Percentiles rank a stretch among this genome's conserved stretches.
Evolutionary conservation across 2,797 vertebrate genomes (phyloP).

Genomic region (Tauraco hartlaubi): DNA sequence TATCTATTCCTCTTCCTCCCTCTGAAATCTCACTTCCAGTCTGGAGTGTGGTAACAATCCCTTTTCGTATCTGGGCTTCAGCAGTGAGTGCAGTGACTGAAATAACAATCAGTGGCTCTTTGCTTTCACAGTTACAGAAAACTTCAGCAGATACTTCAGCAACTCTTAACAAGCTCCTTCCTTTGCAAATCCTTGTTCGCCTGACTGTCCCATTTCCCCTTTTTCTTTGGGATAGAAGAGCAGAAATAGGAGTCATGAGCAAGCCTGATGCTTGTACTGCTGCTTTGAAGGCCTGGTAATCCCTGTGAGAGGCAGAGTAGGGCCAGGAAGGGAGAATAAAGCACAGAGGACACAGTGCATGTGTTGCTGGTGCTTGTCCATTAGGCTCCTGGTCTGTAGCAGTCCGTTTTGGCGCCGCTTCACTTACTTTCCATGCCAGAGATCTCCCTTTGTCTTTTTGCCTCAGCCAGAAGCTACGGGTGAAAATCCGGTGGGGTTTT

Average conservation of each 20-base stretch:
- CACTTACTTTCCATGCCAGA: not conserved
- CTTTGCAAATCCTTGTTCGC: not conserved
- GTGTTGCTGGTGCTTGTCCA: not conserved
- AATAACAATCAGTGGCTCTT: not conserved
- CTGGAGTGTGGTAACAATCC: not conserved
- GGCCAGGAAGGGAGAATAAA: not conserved
- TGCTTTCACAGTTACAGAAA: not conserved
- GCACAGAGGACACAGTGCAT: not conserved
- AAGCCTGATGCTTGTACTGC: not conserved
- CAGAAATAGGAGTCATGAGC: not conserved
- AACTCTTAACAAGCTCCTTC: not conserved
- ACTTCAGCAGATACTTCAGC: not conserved
- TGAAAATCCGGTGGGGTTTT: constrained; percentile 38
- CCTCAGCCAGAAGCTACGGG: not conserved
- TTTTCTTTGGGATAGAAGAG: not conserved
- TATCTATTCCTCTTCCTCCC: not conserved
- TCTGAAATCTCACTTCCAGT: not conserved
- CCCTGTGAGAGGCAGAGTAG: not conserved
- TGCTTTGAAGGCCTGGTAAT: not conserved
- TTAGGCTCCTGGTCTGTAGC: not conserved
- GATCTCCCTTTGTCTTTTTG: not conserved
- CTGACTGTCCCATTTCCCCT: not conserved
- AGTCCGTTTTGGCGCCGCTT: not conserved
- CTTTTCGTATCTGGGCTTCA: not conserved
- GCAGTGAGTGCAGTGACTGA: not conserved